These are phyloP conservation scores for Danionella dracula DNA, from an alignment of 2,797 vertebrate genomes.

Conservation along the genomic window DNA sequence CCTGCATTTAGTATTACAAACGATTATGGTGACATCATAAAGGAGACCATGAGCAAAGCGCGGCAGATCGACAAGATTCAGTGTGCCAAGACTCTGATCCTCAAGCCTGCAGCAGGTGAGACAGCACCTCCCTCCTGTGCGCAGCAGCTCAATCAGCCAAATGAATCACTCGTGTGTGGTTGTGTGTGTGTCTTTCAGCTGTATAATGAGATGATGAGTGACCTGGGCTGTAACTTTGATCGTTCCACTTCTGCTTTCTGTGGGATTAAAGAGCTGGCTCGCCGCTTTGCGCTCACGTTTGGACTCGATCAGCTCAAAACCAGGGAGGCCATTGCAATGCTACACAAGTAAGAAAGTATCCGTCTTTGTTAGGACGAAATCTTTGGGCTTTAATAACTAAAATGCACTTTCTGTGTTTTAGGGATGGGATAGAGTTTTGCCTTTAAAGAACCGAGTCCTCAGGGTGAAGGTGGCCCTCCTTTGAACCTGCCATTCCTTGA, in stretches of 20 bases:
- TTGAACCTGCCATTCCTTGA: conserved; percentile 83
- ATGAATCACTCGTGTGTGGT: neutral
- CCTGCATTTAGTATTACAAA: conserved; percentile 75
- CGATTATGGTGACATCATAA: conserved; percentile 84
- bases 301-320: conserved; percentile 85
- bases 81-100: conserved; percentile 84
- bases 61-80: conserved; percentile 85
- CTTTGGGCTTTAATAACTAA: too few species aligned
- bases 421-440: conserved; percentile 86
- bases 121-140: neutral
- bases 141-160: neutral
- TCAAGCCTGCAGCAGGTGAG: conserved; percentile 86
- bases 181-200: conserved; percentile 61
- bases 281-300: conserved; percentile 83
- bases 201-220: conserved; percentile 85
- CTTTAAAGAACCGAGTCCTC: conserved; percentile 83
- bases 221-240: conserved; percentile 81
- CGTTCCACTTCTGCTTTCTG: conserved; percentile 81
- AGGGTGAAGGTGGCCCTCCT: conserved; percentile 80
- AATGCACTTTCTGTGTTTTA: conserved; percentile 44
- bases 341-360: conserved; percentile 85
- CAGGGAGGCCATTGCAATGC: conserved; percentile 84
- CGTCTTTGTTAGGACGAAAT: too few species aligned
- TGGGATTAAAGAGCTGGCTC: conserved; percentile 82
- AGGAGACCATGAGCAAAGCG: conserved; percentile 86